These are phyloP conservation scores for Styela clava DNA, from an alignment of 23 tunicate genomes.

Conservation along the genomic window DNA sequence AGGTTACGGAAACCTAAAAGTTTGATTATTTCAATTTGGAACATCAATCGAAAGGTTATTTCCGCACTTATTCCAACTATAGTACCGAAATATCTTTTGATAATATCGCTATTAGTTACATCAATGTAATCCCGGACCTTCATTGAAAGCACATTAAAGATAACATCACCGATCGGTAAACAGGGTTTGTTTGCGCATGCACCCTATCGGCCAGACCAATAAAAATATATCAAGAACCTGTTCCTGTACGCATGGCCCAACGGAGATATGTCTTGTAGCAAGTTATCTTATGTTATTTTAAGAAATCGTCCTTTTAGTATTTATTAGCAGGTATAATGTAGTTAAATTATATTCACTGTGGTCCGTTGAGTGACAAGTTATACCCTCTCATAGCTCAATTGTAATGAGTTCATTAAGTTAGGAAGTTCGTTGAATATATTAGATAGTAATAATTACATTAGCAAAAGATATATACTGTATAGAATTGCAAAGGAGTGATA, in stretches of 20 bases:
- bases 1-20: too few species aligned
- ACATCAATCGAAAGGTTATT: neutral
- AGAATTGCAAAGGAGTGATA: too few species aligned
- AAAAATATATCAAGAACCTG: neutral
- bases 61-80: neutral
- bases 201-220: neutral
- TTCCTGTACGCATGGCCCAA: neutral
- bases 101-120: neutral
- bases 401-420: too few species aligned
- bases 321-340: neutral
- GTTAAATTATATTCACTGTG: neutral
- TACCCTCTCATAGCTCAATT: too few species aligned
- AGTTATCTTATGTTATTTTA: constrained; percentile 2
- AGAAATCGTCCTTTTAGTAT: neutral
- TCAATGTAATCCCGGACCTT: neutral
- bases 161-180: neutral
- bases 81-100: neutral
- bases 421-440: too few species aligned
- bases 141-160: neutral
- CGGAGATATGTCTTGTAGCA: constrained; percentile 8
- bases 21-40: too few species aligned
- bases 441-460: too few species aligned
- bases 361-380: too few species aligned
- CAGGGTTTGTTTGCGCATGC: constrained; percentile 14
- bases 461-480: too few species aligned